These are phyloP conservation scores for Tokudaia muenninki DNA, from an alignment of 2,797 vertebrate genomes.

Conservation along the genomic window DNA sequence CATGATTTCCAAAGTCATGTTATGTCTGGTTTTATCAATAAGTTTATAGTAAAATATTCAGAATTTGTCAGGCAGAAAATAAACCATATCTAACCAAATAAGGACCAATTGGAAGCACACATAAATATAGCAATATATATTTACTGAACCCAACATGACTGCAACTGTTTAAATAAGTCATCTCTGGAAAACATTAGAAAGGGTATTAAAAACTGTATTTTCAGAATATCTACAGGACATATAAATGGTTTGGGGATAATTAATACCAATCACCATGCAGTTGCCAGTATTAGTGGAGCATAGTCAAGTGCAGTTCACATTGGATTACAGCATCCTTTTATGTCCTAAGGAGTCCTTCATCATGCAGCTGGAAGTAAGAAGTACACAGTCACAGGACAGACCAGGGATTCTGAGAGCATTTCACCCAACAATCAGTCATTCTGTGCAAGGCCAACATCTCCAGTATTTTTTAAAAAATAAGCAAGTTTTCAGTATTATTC, in stretches of 20 bases:
- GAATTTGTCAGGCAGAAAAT: constrained; percentile 2
- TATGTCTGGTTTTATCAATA: background rate
- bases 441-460: background rate
- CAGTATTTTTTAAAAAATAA: background rate
- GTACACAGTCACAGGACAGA: background rate
- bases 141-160: background rate
- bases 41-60: constrained; percentile 45
- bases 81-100: background rate
- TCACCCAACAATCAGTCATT: constrained; percentile 36
- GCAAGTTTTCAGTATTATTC: constrained; percentile 66
- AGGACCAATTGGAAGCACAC: background rate
- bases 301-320: background rate
- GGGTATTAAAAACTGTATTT: background rate
- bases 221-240: background rate
- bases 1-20: background rate
- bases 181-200: constrained; percentile 2
- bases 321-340: background rate
- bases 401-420: constrained; percentile 34
- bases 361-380: constrained; percentile 14
- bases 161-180: background rate
- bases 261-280: background rate
- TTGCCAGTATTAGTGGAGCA: background rate
- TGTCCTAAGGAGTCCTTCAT: background rate
- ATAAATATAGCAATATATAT: constrained; percentile 25
- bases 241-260: background rate